Percentiles rank a stretch among this genome's conserved stretches.
Evolutionary conservation across 2,113 vertebrate species (phyloP).

Genomic region (Marcusenius ussheri): DNA sequence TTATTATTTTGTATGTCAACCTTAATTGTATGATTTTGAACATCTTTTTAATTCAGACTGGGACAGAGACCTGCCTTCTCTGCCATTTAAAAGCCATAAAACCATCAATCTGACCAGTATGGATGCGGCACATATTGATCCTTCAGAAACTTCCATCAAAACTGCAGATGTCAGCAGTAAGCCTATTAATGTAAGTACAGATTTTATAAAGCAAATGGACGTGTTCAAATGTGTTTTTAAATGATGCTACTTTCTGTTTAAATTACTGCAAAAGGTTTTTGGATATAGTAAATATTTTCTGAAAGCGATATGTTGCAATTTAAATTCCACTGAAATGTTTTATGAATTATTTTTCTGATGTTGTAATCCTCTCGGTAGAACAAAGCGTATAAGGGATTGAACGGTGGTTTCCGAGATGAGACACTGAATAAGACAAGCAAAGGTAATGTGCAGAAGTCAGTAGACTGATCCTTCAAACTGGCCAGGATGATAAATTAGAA

Average conservation of each 20-base stretch:
- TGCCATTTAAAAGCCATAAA: conserved; percentile 88
- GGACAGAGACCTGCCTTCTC: conserved; percentile 88
- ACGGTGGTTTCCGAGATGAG: conserved; percentile 57
- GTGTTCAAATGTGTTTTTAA: background rate
- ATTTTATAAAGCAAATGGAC: background rate
- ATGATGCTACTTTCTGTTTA: background rate
- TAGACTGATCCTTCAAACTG: background rate
- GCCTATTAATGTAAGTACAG: conserved; percentile 63
- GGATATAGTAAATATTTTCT: background rate
- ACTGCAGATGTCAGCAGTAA: conserved; percentile 53
- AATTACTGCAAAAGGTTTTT: background rate
- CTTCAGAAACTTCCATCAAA: conserved; percentile 45
- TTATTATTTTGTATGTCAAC: conserved; percentile 14
- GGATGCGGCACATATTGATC: conserved; percentile 75
- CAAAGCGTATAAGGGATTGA: conserved; percentile 54
- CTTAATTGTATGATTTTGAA: conserved; percentile 22
- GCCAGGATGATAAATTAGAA: background rate
- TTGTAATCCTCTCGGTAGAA: conserved; percentile 51
- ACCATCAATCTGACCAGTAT: conserved; percentile 94
- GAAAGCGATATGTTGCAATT: background rate
- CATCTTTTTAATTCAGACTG: conserved; percentile 71
- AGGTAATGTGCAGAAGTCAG: conserved; percentile 62
- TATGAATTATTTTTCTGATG: background rate
- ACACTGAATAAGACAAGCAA: conserved; percentile 53
- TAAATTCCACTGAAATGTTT: background rate